phyloP scores from a whole-genome alignment of 2,113 vertebrate genomes.

The Australoheros scitulus region DNA sequence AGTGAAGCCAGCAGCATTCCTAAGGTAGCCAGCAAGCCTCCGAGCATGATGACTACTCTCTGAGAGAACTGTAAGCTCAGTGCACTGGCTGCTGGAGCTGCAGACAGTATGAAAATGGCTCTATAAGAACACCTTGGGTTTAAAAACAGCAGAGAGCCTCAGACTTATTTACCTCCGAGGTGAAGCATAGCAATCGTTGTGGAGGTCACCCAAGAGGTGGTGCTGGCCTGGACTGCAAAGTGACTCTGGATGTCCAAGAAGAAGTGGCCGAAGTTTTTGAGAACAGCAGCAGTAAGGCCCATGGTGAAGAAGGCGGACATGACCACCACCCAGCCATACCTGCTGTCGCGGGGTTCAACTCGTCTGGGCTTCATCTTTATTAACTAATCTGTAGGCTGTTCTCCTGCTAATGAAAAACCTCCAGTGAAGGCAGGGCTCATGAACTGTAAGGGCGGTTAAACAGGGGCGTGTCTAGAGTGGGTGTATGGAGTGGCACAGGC shows the following conservation, averaged over 20 bases:
- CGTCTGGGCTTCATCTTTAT: slow-evolving; percentile 23
- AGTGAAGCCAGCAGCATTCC: slow-evolving; percentile 72
- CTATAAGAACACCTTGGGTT: neutral
- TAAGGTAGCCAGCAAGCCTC: slow-evolving; percentile 57
- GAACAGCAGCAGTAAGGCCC: slow-evolving; percentile 78
- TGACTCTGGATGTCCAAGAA: slow-evolving; percentile 83
- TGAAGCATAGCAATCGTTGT: slow-evolving; percentile 79
- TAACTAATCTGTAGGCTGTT: neutral
- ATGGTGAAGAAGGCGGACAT: slow-evolving; percentile 77
- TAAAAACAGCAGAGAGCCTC: neutral
- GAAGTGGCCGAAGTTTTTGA: slow-evolving; percentile 82
- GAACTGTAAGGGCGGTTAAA: neutral
- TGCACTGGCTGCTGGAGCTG: slow-evolving; percentile 71
- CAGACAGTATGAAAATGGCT: neutral
- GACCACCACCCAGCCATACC: slow-evolving; percentile 84
- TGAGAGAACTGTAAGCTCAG: slow-evolving; percentile 67
- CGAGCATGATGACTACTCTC: slow-evolving; percentile 62
- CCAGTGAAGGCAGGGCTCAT: neutral
- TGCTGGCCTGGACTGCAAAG: slow-evolving; percentile 78
- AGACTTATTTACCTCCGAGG: slow-evolving; percentile 70
- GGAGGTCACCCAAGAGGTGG: slow-evolving; percentile 82
- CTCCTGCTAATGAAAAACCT: neutral
- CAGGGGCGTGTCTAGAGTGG: neutral
- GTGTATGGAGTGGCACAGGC: neutral
- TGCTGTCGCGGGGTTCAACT: slow-evolving; percentile 64